phyloP scores from a whole-genome alignment of 2,797 vertebrate genomes.

The Acanthurus tractus region DNA sequence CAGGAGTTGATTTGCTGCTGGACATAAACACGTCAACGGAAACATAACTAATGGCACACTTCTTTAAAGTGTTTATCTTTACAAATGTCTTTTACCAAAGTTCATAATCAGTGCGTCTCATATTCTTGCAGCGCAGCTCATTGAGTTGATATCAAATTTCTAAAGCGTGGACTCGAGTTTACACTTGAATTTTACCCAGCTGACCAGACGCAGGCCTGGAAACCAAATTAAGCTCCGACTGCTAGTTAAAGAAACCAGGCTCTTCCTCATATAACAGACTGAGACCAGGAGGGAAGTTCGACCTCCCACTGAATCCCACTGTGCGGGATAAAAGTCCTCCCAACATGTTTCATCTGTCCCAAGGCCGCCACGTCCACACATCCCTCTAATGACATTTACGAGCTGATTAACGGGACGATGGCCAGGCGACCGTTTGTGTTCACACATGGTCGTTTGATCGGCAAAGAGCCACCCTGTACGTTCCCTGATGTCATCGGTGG shows the following conservation, averaged over 20 bases:
- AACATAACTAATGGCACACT: not conserved
- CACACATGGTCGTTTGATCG: slow-evolving; percentile 38
- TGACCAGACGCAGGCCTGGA: slow-evolving; percentile 46
- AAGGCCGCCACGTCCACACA: slow-evolving; percentile 50
- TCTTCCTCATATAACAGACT: slow-evolving; percentile 37
- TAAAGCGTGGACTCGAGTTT: not conserved
- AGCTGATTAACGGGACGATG: slow-evolving; percentile 75
- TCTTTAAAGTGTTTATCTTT: too few species aligned
- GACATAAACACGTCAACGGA: not conserved
- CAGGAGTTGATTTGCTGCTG: too few species aligned
- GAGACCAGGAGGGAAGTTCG: slow-evolving; percentile 27
- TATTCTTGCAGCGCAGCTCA: not conserved
- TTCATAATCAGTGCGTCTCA: not conserved
- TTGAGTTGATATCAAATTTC: not conserved
- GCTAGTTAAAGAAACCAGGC: slow-evolving; percentile 72
- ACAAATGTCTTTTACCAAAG: not conserved
- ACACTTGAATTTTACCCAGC: not conserved
- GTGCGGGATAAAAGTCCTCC: slow-evolving; percentile 66
- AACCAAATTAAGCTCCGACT: slow-evolving; percentile 35
- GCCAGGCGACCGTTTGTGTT: slow-evolving; percentile 56
- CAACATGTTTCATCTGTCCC: slow-evolving; percentile 55
- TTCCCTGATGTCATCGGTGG: slow-evolving; percentile 36
- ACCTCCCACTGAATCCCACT: slow-evolving; percentile 52
- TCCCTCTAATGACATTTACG: slow-evolving; percentile 71
- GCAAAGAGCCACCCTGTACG: slow-evolving; percentile 24